Evolutionary conservation across 37 sponge, comb jelly and placozoan genomes (phyloP).

Genomic region (Chondrosia reniformis): DNA sequence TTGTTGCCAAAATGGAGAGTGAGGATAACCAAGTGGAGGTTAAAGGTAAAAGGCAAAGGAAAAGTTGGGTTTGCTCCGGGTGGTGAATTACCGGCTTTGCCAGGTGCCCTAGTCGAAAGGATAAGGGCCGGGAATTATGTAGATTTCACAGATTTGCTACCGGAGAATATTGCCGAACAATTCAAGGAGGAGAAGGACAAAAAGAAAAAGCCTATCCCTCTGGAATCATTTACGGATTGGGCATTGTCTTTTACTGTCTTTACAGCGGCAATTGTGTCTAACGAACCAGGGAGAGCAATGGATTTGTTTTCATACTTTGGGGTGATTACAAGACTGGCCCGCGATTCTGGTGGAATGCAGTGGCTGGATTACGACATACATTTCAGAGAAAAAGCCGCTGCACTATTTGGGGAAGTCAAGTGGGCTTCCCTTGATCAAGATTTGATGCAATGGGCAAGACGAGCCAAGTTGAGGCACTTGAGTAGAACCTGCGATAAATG

Average conservation of each 20-base stretch:
- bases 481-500: neutral
- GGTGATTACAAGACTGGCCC: neutral
- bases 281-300: neutral
- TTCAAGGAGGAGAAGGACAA: neutral
- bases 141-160: neutral
- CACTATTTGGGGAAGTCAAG: neutral
- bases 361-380: neutral
- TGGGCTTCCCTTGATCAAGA: neutral
- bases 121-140: neutral
- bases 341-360: neutral
- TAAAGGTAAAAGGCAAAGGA: too few species aligned
- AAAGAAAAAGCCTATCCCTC: neutral
- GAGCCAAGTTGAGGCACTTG: neutral
- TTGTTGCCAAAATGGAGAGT: neutral
- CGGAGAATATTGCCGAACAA: neutral
- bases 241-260: neutral
- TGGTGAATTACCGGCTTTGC: neutral
- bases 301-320: neutral
- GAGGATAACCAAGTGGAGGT: too few species aligned
- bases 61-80: neutral
- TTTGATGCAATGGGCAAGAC: neutral
- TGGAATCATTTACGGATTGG: neutral
- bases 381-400: neutral
- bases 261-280: neutral
- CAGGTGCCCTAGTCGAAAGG: neutral